These are phyloP conservation scores for Ascidia mentula DNA, from an alignment of 23 tunicate species.

Conservation along the genomic window DNA sequence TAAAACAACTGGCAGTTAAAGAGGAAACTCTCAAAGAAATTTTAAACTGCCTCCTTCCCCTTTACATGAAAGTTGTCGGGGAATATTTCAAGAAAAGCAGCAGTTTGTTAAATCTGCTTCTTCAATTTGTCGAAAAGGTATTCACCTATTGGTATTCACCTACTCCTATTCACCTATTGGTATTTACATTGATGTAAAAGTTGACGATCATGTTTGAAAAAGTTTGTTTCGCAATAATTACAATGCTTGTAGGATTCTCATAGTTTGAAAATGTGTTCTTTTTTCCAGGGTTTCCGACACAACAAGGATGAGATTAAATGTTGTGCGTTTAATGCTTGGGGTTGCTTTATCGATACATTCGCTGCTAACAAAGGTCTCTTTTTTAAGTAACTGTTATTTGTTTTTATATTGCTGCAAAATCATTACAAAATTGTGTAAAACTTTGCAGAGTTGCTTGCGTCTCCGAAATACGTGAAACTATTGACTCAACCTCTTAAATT, in stretches of 20 bases:
- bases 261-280: no score
- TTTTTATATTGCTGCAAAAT: not conserved
- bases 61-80: conserved; percentile 50
- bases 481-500: conserved; percentile 54
- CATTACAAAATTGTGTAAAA: not conserved
- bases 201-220: no score
- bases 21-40: conserved; percentile 32
- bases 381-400: not conserved
- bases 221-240: no score
- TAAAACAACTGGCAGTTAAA: conserved; percentile 10
- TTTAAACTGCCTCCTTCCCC: conserved; percentile 36
- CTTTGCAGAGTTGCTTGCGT: conserved; percentile 34
- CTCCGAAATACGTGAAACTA: conserved; percentile 54
- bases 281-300: conserved; percentile 58
- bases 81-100: conserved; percentile 54
- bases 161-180: no score
- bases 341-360: conserved; percentile 44
- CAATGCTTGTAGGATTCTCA: no score
- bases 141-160: no score
- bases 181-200: no score
- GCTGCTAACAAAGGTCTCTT: conserved; percentile 44
- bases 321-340: conserved; percentile 60
- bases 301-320: conserved; percentile 23
- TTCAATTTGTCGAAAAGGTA: conserved; percentile 52
- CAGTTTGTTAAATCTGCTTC: conserved; percentile 40